phyloP scores from a whole-genome alignment of 2,888 invertebrate genomes.

The Salpingus planirostris region DNA sequence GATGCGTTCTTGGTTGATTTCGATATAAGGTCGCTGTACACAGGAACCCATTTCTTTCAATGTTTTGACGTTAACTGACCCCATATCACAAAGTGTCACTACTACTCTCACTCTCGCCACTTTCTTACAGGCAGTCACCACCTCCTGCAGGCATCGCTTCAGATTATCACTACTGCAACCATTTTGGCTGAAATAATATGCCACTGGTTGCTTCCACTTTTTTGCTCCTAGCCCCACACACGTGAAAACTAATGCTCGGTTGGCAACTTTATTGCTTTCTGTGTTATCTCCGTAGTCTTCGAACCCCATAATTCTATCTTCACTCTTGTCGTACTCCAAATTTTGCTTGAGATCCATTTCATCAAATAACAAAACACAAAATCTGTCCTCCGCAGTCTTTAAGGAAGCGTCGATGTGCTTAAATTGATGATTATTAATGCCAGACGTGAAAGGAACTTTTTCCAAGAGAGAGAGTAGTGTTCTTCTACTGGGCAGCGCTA shows the following conservation, averaged over 20 bases:
- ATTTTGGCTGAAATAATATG: conserved; percentile 16
- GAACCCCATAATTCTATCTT: conserved; percentile 14
- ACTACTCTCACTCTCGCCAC: conserved; percentile 10
- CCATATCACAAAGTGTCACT: conserved; percentile 17
- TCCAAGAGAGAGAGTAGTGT: conserved; percentile 8
- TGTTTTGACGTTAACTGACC: conserved; percentile 13
- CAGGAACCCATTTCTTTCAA: conserved; percentile 6
- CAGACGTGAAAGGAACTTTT: conserved; percentile 12
- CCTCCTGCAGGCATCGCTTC: conserved; percentile 7
- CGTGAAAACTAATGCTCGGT: conserved; percentile 15
- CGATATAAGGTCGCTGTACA: neutral
- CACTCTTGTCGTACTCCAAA: conserved; percentile 11
- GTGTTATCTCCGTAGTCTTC: conserved; percentile 12
- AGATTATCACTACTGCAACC: conserved; percentile 2
- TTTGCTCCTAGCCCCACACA: conserved; percentile 8
- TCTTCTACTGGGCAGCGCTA: conserved; percentile 8
- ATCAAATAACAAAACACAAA: conserved; percentile 12
- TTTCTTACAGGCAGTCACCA: conserved; percentile 8
- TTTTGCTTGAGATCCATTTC: conserved; percentile 18
- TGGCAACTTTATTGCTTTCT: conserved; percentile 5
- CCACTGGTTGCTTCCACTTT: conserved; percentile 18
- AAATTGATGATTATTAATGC: conserved; percentile 14
- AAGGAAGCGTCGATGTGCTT: conserved; percentile 5
- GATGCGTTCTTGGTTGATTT: conserved; percentile 1
- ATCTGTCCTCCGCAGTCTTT: conserved; percentile 3